These are phyloP conservation scores for Drosophila malerkotliana DNA, from an alignment of 1,140 invertebrate species.

Conservation along the genomic window DNA sequence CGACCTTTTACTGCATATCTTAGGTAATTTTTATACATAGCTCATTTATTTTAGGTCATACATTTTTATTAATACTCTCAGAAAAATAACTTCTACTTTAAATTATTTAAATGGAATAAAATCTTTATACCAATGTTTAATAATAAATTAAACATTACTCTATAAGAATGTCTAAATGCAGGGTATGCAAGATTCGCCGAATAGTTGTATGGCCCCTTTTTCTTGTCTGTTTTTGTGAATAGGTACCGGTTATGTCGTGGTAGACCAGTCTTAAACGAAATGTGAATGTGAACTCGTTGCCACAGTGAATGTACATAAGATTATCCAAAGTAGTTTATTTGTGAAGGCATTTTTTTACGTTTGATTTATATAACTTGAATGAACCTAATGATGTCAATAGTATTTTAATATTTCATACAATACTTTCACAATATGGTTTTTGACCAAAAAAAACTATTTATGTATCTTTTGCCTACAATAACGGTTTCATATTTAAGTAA, in stretches of 20 bases:
- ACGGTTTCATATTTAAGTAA: no score
- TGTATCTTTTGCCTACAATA: background rate
- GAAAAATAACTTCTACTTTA: no score
- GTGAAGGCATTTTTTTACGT: slow-evolving; percentile 5
- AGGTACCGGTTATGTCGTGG: slow-evolving; percentile 17
- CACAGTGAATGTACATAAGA: slow-evolving; percentile 11
- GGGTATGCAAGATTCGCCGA: slow-evolving; percentile 1
- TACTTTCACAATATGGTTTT: background rate
- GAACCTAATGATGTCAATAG: background rate
- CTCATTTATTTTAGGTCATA: no score
- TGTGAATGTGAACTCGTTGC: slow-evolving; percentile 10
- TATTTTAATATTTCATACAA: background rate
- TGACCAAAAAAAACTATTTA: background rate
- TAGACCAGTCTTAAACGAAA: slow-evolving; percentile 7
- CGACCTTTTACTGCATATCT: no score
- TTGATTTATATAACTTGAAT: slow-evolving; percentile 5
- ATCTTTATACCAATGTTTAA: no score
- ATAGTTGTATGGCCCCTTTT: background rate
- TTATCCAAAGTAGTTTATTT: slow-evolving; percentile 2
- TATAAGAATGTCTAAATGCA: background rate
- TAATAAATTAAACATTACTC: no score
- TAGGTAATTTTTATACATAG: no score
- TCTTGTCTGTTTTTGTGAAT: slow-evolving; percentile 11
- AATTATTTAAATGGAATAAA: no score
- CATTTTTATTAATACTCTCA: no score